Evolutionary conservation across 2,113 vertebrate species (phyloP), one percentile per base, ranked within the genome.

Genomic region (Euleptes europaea): DNA sequence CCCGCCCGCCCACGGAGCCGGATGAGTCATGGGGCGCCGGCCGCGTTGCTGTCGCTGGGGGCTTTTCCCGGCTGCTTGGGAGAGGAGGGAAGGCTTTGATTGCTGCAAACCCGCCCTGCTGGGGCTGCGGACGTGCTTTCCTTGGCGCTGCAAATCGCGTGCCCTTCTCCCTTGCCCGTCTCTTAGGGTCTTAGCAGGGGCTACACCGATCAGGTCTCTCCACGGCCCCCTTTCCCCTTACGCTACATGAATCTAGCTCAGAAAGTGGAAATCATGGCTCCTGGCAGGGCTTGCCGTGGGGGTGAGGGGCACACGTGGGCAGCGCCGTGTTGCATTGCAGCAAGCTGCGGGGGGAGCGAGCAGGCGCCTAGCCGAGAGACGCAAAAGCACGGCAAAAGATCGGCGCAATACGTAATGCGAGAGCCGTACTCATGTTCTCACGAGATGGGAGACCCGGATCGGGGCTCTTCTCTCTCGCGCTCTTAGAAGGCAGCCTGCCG

Each of bases 11-110:
- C 66, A 70, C 75, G 0, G 42, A 38, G 73, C 2, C 3, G 7
- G 51, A 26, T 78, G 83, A 85, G 76, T 85, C 83, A 85, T 42
- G 23, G 71, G 60, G 82, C 73, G 72, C 82, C n/a, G 72, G 42
- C 82, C 66, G 3, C 8, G 82, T 31, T 28, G 74, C 12, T 8
- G 28, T 17, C 5, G 33, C 47, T 17, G 8, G 8, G 65, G 73
- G 73, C 60, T 51, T 40, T 13, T 33, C 54, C 72, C 38, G 40
- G 40, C 23, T 49, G 31, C 54, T 47, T 21, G 70, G 4, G 13
- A 72, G 69, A 23, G 72, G 69, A 8, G n/a, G 38, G 28, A 17
- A 67, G 49, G 38, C 17, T 31, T 47, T 21, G 71, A 3, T 5
- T n/a, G 81, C 28, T 4, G 70, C 80, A 57, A 54, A 66, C 65